These are phyloP conservation scores for Cydia splendana DNA, from an alignment of 1,140 invertebrate species.

Conservation along the genomic window DNA sequence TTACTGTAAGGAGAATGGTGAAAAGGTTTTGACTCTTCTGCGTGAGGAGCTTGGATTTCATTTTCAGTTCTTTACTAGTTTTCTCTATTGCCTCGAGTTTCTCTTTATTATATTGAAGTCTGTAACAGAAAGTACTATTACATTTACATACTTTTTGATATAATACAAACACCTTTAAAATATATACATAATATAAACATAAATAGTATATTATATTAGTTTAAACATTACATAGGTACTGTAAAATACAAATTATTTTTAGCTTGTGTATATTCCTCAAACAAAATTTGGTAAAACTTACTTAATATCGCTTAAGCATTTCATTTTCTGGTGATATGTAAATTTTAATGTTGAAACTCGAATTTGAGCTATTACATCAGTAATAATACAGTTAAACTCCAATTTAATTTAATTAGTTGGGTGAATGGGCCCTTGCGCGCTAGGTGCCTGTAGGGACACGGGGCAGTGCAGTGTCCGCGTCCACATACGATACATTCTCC, in stretches of 20 bases:
- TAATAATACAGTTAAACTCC: background rate
- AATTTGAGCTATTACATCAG: background rate
- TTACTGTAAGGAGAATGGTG: slow-evolving; percentile 35
- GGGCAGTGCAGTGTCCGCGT: background rate
- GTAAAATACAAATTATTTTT: too few relatives aligned
- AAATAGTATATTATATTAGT: slow-evolving; percentile 14
- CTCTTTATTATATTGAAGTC: slow-evolving; percentile 40
- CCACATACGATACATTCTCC: background rate
- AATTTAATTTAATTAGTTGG: background rate
- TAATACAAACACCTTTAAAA: background rate
- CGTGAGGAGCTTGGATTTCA: slow-evolving; percentile 33
- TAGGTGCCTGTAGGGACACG: background rate
- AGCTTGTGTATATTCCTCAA: background rate
- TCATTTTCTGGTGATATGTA: background rate
- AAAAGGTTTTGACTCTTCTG: slow-evolving; percentile 39
- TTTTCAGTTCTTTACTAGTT: slow-evolving; percentile 36
- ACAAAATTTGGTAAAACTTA: background rate
- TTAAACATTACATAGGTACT: background rate
- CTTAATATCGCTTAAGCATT: slow-evolving; percentile 7
- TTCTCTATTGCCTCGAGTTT: slow-evolving; percentile 40
- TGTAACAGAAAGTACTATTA: slow-evolving; percentile 19
- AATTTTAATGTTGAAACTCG: background rate
- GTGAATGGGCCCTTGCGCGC: background rate
- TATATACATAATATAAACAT: slow-evolving; percentile 31
- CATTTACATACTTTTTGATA: too few relatives aligned